phyloP scores from a whole-genome alignment of 1,140 invertebrate species.

The Cyclargus thomasi region DNA sequence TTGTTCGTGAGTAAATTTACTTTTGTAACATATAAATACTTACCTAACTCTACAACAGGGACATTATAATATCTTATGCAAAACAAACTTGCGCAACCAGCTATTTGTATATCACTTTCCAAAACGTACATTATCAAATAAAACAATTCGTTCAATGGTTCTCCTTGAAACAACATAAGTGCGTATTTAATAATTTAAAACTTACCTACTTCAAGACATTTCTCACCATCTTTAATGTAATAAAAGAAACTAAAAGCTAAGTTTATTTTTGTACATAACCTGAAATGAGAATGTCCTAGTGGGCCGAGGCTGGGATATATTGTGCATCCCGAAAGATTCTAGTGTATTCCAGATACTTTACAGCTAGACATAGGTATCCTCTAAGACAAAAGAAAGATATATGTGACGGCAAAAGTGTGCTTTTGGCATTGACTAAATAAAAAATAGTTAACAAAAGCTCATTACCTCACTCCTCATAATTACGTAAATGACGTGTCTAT shows the following conservation, averaged over 20 bases:
- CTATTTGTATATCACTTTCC: slow-evolving; percentile 9
- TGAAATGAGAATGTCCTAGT: neutral
- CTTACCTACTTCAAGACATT: too few relatives aligned
- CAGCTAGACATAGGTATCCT: neutral
- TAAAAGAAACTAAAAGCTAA: neutral
- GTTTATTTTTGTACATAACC: neutral
- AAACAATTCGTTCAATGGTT: neutral
- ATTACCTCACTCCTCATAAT: neutral
- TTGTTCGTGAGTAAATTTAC: neutral
- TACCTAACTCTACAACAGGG: neutral
- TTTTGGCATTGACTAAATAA: too few relatives aligned
- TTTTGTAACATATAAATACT: neutral
- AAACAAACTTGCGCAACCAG: neutral
- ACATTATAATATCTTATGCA: neutral
- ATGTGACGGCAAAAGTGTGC: too few relatives aligned
- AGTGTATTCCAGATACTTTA: neutral
- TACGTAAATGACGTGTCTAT: neutral
- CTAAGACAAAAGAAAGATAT: too few relatives aligned
- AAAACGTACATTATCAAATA: neutral
- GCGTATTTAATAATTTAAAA: too few relatives aligned
- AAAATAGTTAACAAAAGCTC: too few relatives aligned
- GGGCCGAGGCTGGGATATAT: neutral
- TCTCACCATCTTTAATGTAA: too few relatives aligned
- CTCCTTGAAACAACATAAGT: neutral
- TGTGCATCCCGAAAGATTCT: neutral